A percentile compares a stretch with the other conserved stretches of the same genome.
Evolutionary conservation across 2,113 vertebrate species (phyloP).

Genomic region (Prietella phreatophila): DNA sequence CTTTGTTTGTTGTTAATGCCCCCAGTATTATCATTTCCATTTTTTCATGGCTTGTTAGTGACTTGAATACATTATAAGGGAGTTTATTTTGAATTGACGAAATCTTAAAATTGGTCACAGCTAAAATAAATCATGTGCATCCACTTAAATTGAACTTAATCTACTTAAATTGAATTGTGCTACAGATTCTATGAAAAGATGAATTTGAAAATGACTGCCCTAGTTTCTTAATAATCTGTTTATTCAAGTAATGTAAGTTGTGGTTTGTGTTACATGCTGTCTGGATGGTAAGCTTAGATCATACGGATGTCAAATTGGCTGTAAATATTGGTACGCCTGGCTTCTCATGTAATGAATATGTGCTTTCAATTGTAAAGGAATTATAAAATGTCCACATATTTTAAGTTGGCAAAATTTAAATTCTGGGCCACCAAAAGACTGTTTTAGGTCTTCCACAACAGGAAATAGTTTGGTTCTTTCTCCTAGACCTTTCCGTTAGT

Average conservation of each 20-base stretch:
- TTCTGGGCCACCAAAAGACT: conserved; percentile 53
- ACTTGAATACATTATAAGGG: background rate
- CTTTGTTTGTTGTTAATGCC: background rate
- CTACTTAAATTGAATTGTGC: background rate
- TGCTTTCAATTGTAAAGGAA: conserved; percentile 56
- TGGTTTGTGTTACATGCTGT: background rate
- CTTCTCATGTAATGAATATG: conserved; percentile 47
- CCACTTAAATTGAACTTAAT: background rate
- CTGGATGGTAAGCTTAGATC: conserved; percentile 28
- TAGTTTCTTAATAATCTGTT: background rate
- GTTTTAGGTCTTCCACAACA: conserved; percentile 55
- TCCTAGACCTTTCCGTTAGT: conserved; percentile 61
- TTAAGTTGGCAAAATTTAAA: conserved; percentile 53
- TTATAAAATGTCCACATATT: conserved; percentile 59
- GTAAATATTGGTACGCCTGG: conserved; percentile 24
- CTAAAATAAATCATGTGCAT: background rate
- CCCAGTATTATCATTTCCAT: background rate
- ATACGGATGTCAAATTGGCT: conserved; percentile 38
- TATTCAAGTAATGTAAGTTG: background rate
- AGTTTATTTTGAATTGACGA: background rate
- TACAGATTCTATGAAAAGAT: conserved; percentile 8
- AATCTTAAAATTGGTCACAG: background rate
- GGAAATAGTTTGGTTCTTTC: conserved; percentile 65
- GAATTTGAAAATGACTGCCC: background rate
- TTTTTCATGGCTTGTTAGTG: background rate